Base-by-base conservation (phyloP, 2,888 invertebrate species). In the Augochlorella aurata region DNA sequence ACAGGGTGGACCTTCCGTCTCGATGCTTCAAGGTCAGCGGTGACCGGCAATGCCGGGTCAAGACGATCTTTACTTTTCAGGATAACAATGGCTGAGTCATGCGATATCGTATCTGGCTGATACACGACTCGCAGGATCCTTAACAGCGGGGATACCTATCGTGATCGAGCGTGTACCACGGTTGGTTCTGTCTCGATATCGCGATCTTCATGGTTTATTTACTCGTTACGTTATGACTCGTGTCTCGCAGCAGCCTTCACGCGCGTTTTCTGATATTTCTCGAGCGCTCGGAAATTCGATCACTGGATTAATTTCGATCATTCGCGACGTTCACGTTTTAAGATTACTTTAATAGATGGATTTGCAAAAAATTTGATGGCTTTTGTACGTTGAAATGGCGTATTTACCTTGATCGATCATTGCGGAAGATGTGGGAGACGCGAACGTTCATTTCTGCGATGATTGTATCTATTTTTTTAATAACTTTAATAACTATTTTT, bases 1-100 rank as follows among this genome's bases (percentile, higher is more conserved):
- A 29, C 21, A 38, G 47, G 47, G 38, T 66, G 54, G 74, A 47
- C 61, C 63, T 58, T 47, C 45, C 29, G 67, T 38, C 69, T 71
- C 76, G 76, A 80, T 78, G 73, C 74, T 76, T 79, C 76, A 88
- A 81, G 81, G 73, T 85, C 75, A 74, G 81, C 74, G 50, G 77
- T 81, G 81, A 77, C 61, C 61, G 65, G 58, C 77, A 81, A 83
- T 74, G 84, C 77, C 76, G 67, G 81, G 79, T 79, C 83, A 81
- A 47, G 73, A 79, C 77, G 79, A 83, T 82, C 79, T 67, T 72
- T 77, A 79, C 75, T 83, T 86, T 86, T 82, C 80, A 75, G 83
- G 83, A 82, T 73, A 88, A 87, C 88, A 87, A 87, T 87, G 63
- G 85, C 85, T 83, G 87, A 88, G 80, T 87, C 88, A 88, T 77